Evolutionary conservation across 2,113 vertebrate genomes (phyloP).

Genomic region (Cochlearius cochlearius): DNA sequence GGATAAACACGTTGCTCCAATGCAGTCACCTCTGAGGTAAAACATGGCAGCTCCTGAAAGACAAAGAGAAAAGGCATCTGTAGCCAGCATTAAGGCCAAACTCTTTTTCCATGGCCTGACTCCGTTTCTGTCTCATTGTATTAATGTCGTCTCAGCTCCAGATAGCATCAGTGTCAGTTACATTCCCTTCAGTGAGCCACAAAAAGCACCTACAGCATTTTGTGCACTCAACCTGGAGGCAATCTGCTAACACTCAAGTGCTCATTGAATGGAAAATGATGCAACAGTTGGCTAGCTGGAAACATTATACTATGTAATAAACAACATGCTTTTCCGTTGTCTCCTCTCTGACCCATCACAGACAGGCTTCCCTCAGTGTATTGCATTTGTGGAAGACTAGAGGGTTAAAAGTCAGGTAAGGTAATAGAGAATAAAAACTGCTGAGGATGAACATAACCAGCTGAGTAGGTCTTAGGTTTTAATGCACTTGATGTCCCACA

Average conservation of each 20-base stretch:
- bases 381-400: background rate
- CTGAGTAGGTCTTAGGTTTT: background rate
- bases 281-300: conserved; percentile 51
- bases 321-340: background rate
- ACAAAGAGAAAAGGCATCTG: background rate
- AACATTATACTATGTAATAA: conserved; percentile 16
- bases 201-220: conserved; percentile 53
- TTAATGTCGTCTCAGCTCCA: background rate
- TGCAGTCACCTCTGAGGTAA: background rate
- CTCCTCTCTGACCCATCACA: background rate
- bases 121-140: background rate
- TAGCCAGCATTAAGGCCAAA: background rate
- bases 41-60: background rate
- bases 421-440: background rate
- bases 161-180: conserved; percentile 1
- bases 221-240: conserved; percentile 52
- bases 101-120: background rate
- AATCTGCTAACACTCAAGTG: conserved; percentile 57
- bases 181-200: conserved; percentile 51
- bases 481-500: background rate
- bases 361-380: background rate
- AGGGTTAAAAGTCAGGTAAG: background rate
- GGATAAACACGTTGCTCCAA: background rate
- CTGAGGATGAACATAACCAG: background rate
- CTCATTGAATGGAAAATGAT: conserved; percentile 61